phyloP scores from a whole-genome alignment of 2,888 invertebrate genomes.

The Cataglyphis altisquamis region DNA sequence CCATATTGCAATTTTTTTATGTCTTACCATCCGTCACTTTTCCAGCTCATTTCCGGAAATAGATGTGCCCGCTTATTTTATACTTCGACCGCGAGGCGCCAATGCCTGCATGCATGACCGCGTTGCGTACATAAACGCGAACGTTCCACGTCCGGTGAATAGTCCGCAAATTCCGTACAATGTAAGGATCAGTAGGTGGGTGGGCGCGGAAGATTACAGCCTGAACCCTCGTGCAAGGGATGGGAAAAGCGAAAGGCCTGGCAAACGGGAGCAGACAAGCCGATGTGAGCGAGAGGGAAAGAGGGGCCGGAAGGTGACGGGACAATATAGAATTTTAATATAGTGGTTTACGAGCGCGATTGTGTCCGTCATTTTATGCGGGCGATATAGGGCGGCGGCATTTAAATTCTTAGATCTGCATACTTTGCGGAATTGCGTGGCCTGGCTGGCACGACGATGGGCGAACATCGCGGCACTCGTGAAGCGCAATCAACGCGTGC shows the following conservation, averaged over 20 bases:
- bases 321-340: constrained; percentile 86
- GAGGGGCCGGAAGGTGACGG: constrained; percentile 48
- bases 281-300: constrained; percentile 36
- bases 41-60: constrained; percentile 56
- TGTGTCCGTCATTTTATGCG: constrained; percentile 85
- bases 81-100: constrained; percentile 65
- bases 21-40: constrained; percentile 13
- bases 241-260: constrained; percentile 42
- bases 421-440: constrained; percentile 85
- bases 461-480: constrained; percentile 56
- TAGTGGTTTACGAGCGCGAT: constrained; percentile 86
- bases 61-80: constrained; percentile 58
- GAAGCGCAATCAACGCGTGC: constrained; percentile 32
- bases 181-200: constrained; percentile 73
- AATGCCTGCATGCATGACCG: constrained; percentile 67
- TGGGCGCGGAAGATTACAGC: constrained; percentile 67
- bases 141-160: constrained; percentile 58
- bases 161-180: constrained; percentile 63
- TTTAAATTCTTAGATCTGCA: constrained; percentile 86
- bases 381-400: constrained; percentile 82
- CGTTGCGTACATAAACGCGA: constrained; percentile 67
- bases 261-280: constrained; percentile 52
- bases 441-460: constrained; percentile 72
- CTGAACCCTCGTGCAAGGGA: constrained; percentile 62
- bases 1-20: constrained; percentile 8